These are phyloP conservation scores for Neolamprologus longior DNA, from an alignment of 2,113 vertebrate species.

Conservation along the genomic window DNA sequence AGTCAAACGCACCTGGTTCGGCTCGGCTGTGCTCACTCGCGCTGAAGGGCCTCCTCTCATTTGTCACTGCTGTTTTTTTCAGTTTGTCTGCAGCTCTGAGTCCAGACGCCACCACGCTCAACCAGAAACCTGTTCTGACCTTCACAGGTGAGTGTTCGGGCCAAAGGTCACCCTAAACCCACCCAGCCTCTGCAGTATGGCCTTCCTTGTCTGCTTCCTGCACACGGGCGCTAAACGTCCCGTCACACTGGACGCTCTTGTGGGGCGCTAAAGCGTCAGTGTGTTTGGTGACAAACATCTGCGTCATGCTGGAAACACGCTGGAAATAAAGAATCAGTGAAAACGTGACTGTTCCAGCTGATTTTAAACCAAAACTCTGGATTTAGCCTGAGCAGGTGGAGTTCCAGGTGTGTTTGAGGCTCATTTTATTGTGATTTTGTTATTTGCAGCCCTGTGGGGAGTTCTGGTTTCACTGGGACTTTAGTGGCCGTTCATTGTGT, in stretches of 20 bases:
- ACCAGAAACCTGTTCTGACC: constrained; percentile 76
- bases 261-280: background rate
- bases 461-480: background rate
- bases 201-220: background rate
- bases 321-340: background rate
- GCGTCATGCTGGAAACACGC: background rate
- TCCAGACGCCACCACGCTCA: constrained; percentile 75
- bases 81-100: constrained; percentile 83
- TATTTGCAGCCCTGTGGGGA: background rate
- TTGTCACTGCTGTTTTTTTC: background rate
- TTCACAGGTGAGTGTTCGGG: constrained; percentile 72
- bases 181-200: rapidly evolving
- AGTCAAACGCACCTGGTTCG: background rate
- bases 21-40: background rate
- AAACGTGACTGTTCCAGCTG: background rate
- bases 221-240: background rate
- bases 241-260: background rate
- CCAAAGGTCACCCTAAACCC: background rate
- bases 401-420: background rate
- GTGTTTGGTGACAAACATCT: background rate
- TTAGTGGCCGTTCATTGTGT: background rate
- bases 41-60: background rate
- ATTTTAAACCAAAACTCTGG: background rate
- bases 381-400: background rate
- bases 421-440: background rate